These are phyloP conservation scores for Eugnorisma glareosa DNA, from an alignment of 2,888 invertebrate genomes.

Conservation along the genomic window DNA sequence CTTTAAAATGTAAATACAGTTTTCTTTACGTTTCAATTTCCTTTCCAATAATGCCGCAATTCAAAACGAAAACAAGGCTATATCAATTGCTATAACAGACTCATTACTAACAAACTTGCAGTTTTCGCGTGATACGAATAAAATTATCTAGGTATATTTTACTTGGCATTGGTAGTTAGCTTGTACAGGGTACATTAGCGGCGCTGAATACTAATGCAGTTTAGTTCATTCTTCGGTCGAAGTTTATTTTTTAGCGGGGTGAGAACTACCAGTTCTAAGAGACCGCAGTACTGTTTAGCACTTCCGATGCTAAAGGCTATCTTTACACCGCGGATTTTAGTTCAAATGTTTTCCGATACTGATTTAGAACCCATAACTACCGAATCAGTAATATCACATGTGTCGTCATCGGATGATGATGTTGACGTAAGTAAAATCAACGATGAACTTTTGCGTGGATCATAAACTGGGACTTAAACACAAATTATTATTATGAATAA, in stretches of 20 bases:
- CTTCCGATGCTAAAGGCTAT: slow-evolving; percentile 30
- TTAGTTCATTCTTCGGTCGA: slow-evolving; percentile 71
- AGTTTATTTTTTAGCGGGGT: slow-evolving; percentile 51
- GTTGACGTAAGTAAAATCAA: slow-evolving; percentile 79
- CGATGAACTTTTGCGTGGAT: slow-evolving; percentile 65
- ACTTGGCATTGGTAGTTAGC: slow-evolving; percentile 37
- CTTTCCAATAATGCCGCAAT: slow-evolving; percentile 15
- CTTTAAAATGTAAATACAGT: background rate
- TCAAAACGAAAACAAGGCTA: slow-evolving; percentile 48
- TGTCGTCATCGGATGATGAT: slow-evolving; percentile 70
- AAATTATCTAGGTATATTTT: slow-evolving; percentile 24
- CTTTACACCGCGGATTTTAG: slow-evolving; percentile 13
- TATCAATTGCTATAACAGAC: slow-evolving; percentile 36
- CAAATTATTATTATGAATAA: slow-evolving; percentile 75
- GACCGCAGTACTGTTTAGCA: slow-evolving; percentile 57
- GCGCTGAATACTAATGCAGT: slow-evolving; percentile 73
- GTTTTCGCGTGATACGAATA: slow-evolving; percentile 29
- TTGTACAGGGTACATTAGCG: slow-evolving; percentile 64
- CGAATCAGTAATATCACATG: slow-evolving; percentile 54
- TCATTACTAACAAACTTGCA: slow-evolving; percentile 27
- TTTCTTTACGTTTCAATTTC: background rate
- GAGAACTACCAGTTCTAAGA: slow-evolving; percentile 43
- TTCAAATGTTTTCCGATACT: slow-evolving; percentile 52
- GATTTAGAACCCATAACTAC: slow-evolving; percentile 32
- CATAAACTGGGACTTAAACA: slow-evolving; percentile 66